Conservation (phyloP, 2,888 invertebrate genomes). For the Theretra japonica region DNA sequence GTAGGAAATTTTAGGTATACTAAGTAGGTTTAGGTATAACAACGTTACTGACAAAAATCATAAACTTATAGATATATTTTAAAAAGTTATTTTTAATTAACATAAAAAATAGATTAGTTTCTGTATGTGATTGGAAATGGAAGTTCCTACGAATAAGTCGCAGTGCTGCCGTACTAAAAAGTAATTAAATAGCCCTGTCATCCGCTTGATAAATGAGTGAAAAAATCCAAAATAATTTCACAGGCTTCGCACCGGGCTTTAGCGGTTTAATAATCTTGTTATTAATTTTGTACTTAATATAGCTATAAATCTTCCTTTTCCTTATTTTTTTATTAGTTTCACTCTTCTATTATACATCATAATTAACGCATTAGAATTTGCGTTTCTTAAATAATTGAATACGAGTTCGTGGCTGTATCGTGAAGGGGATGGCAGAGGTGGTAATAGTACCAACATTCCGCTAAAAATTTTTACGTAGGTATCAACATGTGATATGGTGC, state of each 20-base stretch:
- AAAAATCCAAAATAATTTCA: slow-evolving; percentile 28
- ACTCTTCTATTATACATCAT: slow-evolving; percentile 20
- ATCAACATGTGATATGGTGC: no score
- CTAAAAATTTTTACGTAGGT: no score
- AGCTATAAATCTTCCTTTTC: slow-evolving; percentile 28
- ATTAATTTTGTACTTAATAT: slow-evolving; percentile 29
- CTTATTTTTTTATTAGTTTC: slow-evolving; percentile 12
- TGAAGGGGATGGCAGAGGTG: no score
- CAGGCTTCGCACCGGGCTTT: not conserved
- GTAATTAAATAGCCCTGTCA: slow-evolving; percentile 20
- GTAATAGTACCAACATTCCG: no score
- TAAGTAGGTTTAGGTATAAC: no score
- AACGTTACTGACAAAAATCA: not conserved
- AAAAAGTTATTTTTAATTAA: not conserved
- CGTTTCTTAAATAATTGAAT: not conserved
- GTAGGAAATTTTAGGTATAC: no score
- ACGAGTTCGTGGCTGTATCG: no score
- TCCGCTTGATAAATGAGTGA: slow-evolving; percentile 17
- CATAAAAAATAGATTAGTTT: not conserved
- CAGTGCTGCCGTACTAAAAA: slow-evolving; percentile 15
- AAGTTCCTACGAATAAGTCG: not conserved
- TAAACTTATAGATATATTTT: not conserved
- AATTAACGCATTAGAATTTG: not conserved
- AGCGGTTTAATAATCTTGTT: slow-evolving; percentile 28
- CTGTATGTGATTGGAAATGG: not conserved